Evolutionary conservation across 2,113 vertebrate genomes (phyloP).

Genomic region (Nematolebias whitei): DNA sequence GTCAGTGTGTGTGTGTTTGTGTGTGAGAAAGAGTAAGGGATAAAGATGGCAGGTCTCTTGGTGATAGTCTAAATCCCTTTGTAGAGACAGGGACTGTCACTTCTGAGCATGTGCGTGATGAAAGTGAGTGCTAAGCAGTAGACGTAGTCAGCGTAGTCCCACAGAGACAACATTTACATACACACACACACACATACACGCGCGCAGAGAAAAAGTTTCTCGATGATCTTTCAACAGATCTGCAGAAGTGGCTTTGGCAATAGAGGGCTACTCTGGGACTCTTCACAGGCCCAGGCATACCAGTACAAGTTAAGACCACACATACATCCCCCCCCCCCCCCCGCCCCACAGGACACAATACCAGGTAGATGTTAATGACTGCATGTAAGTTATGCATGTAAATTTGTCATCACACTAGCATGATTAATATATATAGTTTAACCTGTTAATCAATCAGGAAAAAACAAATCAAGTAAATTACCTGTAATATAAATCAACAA

Average conservation of each 20-base stretch:
- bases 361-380: constrained; percentile 12
- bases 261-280: constrained; percentile 57
- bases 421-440: background rate
- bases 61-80: constrained; percentile 76
- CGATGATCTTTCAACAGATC: constrained; percentile 69
- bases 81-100: constrained; percentile 78
- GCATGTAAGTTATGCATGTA: constrained; percentile 7
- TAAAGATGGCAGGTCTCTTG: constrained; percentile 74
- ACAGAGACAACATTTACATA: constrained; percentile 58
- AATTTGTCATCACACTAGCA: background rate
- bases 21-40: constrained; percentile 21
- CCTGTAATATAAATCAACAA: too few relatives aligned
- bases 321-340: constrained; percentile 21
- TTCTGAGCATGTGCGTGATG: constrained; percentile 77
- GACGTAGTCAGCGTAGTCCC: constrained; percentile 66
- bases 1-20: constrained; percentile 19
- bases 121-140: constrained; percentile 76
- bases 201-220: constrained; percentile 54
- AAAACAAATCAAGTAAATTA: too few relatives aligned
- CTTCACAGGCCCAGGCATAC: constrained; percentile 37
- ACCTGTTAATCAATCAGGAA: too few relatives aligned
- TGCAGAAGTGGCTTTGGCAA: constrained; percentile 68
- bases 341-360: constrained; percentile 7
- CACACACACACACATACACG: constrained; percentile 36
- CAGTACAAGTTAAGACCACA: constrained; percentile 22